Evolutionary conservation across 2,797 vertebrate genomes (phyloP).

Genomic region (Octomys mimax): DNA sequence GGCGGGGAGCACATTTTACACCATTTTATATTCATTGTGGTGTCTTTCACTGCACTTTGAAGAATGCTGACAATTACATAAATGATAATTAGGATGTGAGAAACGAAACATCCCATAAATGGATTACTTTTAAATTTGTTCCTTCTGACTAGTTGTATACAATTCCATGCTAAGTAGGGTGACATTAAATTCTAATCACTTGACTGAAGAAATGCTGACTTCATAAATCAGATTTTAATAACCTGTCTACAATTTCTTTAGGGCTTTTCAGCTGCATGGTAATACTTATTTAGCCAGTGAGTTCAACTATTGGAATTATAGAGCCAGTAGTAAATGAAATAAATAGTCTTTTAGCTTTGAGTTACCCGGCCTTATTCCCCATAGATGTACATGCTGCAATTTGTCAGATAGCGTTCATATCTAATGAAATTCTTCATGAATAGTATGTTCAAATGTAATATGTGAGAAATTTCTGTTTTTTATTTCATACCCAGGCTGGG

Average conservation of each 20-base stretch:
- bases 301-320: constrained; percentile 86
- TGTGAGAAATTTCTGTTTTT: background rate
- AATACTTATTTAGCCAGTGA: constrained; percentile 72
- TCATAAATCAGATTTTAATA: constrained; percentile 90
- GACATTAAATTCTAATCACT: constrained; percentile 89
- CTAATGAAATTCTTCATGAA: background rate
- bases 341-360: constrained; percentile 63
- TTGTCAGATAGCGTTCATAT: background rate
- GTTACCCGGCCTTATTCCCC: constrained; percentile 66
- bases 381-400: constrained; percentile 63
- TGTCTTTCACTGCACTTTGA: constrained; percentile 2
- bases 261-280: constrained; percentile 79
- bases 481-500: background rate
- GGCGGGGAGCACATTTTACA: background rate
- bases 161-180: constrained; percentile 83
- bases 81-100: constrained; percentile 46
- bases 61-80: constrained; percentile 50
- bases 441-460: background rate
- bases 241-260: constrained; percentile 87
- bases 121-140: constrained; percentile 39
- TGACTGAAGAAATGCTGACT: constrained; percentile 87
- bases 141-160: constrained; percentile 75
- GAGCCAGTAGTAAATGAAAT: constrained; percentile 68
- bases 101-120: constrained; percentile 18
- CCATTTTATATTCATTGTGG: constrained; percentile 7